phyloP scores from a whole-genome alignment of 2,797 vertebrate genomes.

The Takifugu rubripes region DNA sequence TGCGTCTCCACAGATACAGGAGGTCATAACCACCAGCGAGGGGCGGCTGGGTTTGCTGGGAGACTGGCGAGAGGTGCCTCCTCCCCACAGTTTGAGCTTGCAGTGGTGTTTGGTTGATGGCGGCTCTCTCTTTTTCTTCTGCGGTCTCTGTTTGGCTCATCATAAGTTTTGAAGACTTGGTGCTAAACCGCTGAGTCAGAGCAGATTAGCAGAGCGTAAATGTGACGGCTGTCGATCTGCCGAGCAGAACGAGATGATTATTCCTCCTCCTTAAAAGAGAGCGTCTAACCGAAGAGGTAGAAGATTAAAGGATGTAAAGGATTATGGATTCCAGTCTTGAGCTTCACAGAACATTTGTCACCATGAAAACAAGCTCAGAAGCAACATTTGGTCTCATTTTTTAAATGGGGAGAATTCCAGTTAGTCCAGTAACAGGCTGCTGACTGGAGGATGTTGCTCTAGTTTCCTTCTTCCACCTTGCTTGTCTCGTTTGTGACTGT shows the following conservation, averaged over 20 bases:
- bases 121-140: constrained; percentile 28
- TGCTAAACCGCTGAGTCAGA: constrained; percentile 7
- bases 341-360: background rate
- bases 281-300: background rate
- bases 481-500: constrained; percentile 37
- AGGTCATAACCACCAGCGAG: constrained; percentile 74
- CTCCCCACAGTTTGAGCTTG: constrained; percentile 54
- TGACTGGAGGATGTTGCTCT: background rate
- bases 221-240: background rate
- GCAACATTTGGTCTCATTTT: no score
- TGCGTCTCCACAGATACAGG: constrained; percentile 77
- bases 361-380: no score
- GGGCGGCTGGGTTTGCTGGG: constrained; percentile 80
- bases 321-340: background rate
- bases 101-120: constrained; percentile 56
- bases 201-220: constrained; percentile 1
- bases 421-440: background rate
- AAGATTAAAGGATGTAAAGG: background rate
- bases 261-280: background rate
- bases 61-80: constrained; percentile 80
- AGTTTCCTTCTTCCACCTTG: constrained; percentile 23
- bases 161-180: constrained; percentile 1
- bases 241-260: background rate
- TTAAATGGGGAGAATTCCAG: no score
- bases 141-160: constrained; percentile 7